Conservation (phyloP, 2,888 invertebrate species). For the Drosophila imparisetae region DNA sequence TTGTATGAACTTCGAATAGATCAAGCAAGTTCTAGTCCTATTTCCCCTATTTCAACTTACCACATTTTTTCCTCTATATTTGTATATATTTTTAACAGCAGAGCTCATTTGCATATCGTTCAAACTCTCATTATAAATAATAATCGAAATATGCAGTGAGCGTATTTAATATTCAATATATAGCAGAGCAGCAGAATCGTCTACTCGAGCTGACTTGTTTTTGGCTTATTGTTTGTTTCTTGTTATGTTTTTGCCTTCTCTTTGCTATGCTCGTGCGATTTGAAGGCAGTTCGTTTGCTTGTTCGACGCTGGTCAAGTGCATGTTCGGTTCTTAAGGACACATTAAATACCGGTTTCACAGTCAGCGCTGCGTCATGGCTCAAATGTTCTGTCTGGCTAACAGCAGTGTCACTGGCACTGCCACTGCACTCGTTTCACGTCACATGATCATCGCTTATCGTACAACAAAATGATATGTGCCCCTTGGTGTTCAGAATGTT, state of each 20-base stretch:
- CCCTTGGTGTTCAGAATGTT: conserved; percentile 14
- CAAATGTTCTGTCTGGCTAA: conserved; percentile 38
- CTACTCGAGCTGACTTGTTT: conserved; percentile 1
- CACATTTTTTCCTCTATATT: not conserved
- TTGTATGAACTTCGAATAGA: not conserved
- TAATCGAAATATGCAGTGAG: conserved; percentile 1
- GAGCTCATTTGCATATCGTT: not conserved
- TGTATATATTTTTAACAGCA: not conserved
- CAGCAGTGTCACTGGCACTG: not conserved
- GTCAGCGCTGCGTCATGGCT: conserved; percentile 33
- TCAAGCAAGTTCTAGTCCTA: not conserved
- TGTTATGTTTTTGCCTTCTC: conserved; percentile 32
- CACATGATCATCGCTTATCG: conserved; percentile 46
- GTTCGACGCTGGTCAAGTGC: conserved; percentile 67
- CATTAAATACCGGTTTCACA: conserved; percentile 62
- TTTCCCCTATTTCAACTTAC: not conserved
- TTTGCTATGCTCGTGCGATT: conserved; percentile 32
- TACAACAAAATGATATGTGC: conserved; percentile 23
- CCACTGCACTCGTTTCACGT: not conserved
- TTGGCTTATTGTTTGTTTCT: conserved; percentile 12
- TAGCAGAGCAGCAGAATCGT: not conserved
- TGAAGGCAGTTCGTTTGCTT: conserved; percentile 76
- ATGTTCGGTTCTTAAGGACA: conserved; percentile 70
- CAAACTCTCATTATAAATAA: not conserved
- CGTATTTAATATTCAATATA: conserved; percentile 30